Conservation (phyloP, 2,797 vertebrate species). For the Darevskia mixta region DNA sequence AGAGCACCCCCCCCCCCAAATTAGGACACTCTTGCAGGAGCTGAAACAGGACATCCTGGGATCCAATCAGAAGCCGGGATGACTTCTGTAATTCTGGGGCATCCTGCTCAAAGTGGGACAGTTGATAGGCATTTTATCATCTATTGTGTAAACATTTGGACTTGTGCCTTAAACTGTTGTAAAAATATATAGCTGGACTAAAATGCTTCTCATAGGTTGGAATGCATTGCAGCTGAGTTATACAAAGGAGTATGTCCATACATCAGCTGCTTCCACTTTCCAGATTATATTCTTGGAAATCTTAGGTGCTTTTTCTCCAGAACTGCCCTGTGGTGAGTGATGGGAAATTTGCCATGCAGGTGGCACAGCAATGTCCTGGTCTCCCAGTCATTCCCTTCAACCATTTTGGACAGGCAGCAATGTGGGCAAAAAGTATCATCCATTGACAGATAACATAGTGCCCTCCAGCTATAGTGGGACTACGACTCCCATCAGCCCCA, state of each 20-base stretch:
- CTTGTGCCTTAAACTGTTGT: background rate
- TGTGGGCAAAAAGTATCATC: background rate
- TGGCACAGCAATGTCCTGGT: background rate
- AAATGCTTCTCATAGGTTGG: background rate
- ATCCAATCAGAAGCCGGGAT: no score
- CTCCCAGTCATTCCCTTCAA: background rate
- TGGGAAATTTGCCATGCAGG: background rate
- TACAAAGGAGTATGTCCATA: background rate
- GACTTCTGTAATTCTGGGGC: no score
- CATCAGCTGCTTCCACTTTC: background rate
- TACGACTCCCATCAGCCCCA: background rate
- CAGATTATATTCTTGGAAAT: background rate
- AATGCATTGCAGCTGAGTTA: background rate
- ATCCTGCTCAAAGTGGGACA: no score
- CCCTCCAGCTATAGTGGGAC: background rate
- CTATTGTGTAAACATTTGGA: background rate
- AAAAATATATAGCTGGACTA: background rate
- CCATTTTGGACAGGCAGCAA: background rate
- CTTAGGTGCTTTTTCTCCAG: background rate
- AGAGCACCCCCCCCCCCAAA: no score
- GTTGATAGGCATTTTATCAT: background rate
- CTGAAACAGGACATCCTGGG: no score
- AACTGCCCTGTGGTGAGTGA: background rate
- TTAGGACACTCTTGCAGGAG: no score
- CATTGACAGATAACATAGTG: background rate